Percentiles rank a stretch among this genome's conserved stretches.
These are phyloP conservation scores for Drosophila repleta DNA, from an alignment of 1,140 invertebrate genomes.

Conservation along the genomic window DNA sequence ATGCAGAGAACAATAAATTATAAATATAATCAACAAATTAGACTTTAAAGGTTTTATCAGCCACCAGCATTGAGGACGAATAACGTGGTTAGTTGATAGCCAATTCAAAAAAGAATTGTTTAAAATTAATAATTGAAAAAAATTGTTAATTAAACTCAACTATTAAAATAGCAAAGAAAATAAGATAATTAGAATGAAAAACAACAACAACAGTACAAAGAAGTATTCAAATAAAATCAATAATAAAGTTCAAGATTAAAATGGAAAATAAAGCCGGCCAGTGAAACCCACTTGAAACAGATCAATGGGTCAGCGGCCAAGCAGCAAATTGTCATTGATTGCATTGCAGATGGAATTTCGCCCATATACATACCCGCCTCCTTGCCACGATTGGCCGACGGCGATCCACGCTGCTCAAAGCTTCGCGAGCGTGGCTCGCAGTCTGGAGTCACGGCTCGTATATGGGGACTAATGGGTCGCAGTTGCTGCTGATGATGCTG, in stretches of 20 bases:
- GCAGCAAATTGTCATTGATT: neutral
- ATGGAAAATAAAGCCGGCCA: slow-evolving; percentile 9
- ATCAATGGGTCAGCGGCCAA: neutral
- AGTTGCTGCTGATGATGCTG: slow-evolving; percentile 47
- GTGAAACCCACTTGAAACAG: neutral
- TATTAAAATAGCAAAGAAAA: neutral
- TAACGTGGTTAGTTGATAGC: slow-evolving; percentile 30
- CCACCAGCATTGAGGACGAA: neutral
- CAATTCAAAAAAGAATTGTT: no score
- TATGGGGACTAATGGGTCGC: slow-evolving; percentile 82
- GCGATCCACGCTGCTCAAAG: slow-evolving; percentile 86
- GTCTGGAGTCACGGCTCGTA: slow-evolving; percentile 84
- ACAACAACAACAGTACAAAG: slow-evolving; percentile 6
- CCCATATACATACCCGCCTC: slow-evolving; percentile 85
- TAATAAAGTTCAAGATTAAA: slow-evolving; percentile 31
- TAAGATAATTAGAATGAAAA: neutral
- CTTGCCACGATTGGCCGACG: slow-evolving; percentile 83
- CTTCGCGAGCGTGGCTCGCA: slow-evolving; percentile 87
- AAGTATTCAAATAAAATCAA: slow-evolving; percentile 18
- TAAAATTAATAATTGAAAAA: no score
- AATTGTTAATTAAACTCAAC: no score
- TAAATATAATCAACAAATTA: no score
- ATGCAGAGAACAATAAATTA: no score
- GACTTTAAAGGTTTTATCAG: no score
- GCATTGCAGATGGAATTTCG: neutral